Evolutionary conservation across 2,797 vertebrate species (phyloP), one percentile per base, ranked within the genome.

Genomic region (Malurus leucopterus): DNA sequence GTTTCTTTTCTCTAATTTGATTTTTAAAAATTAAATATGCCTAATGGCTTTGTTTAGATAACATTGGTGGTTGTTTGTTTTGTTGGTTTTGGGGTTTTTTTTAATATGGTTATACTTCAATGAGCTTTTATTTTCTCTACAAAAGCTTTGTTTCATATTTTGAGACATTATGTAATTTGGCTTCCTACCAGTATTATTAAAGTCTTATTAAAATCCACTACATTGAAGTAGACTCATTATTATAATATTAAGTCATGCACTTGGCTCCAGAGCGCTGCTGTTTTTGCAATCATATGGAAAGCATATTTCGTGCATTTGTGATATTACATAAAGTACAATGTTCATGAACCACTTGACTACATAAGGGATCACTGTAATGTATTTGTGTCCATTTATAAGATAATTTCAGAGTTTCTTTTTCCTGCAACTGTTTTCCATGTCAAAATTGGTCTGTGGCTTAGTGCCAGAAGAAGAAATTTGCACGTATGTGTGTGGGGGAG

Each of bases 171-270:
- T 96, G 86, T 88, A 92, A 96, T 95, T 96, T 96, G 95, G 95
- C 95, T 95, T 70, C 62, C 83, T 95, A 93, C 94, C 93, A 95
- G 74, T 82, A 44, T 95, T 97, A 96, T 96, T 96, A 97, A 96
- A 96, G 83, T 95, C 87, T 89, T 96, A 96, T 94, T 96, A 96
- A 96, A 97, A 96, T 88, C 86, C 64, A 85, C 93, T 84, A 92
- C 87, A 30, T 38, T 40, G 75, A 93, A 94, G 86, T 83, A 82
- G 88, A 91, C 74, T 95, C 89, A 36, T 94, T 95, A 95, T 95
- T 96, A 89, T 90, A 76, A 83, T 95, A 80, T 92, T 88, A 88
- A 88, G 81, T 92, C 76, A 70, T 88, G 80, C 84, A 49, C 73
- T 88, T 90, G 82, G 78, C 86, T 94, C 86, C 92, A 91, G 36